Percentiles rank a stretch among this genome's conserved stretches.
Conservation (phyloP, 35 echinoderm and acorn worm species). For the Amphiura filiformis region DNA sequence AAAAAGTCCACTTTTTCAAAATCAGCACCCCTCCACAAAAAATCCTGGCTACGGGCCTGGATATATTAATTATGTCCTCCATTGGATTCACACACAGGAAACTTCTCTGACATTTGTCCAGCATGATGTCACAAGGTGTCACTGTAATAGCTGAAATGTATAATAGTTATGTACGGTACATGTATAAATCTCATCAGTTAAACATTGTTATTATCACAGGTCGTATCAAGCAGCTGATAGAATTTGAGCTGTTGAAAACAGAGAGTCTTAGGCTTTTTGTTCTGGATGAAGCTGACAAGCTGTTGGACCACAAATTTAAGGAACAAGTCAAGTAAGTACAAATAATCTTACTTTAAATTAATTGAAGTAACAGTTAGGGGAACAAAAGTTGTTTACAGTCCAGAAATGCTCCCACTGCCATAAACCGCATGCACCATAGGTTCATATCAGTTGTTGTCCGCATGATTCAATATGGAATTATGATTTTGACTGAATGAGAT, state of each 20-base stretch:
- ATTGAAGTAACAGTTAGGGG: too few species aligned
- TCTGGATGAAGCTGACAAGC: slow-evolving; percentile 96
- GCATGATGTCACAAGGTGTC: too few species aligned
- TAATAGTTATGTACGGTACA: too few species aligned
- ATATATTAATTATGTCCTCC: too few species aligned
- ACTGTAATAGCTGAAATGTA: too few species aligned
- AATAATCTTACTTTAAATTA: not conserved
- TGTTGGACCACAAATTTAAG: slow-evolving; percentile 92
- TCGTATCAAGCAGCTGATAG: slow-evolving; percentile 94
- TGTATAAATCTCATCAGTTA: too few species aligned
- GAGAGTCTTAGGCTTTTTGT: slow-evolving; percentile 83
- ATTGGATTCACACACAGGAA: too few species aligned
- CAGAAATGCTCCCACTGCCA: not conserved
- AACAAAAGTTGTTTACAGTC: not conserved
- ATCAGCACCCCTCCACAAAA: too few species aligned
- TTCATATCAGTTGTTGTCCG: not conserved
- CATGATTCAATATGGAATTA: not conserved
- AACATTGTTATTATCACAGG: slow-evolving; percentile 50
- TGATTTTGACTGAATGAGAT: too few species aligned
- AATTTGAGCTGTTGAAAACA: slow-evolving; percentile 80
- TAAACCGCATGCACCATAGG: not conserved
- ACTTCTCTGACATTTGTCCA: too few species aligned
- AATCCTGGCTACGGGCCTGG: too few species aligned
- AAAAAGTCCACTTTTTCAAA: too few species aligned
- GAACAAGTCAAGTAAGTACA: slow-evolving; percentile 87